Percentiles rank a stretch among this genome's conserved stretches.
These are phyloP conservation scores for Ophioninae sp. DNA, from an alignment of 2,888 invertebrate species.

Conservation along the genomic window DNA sequence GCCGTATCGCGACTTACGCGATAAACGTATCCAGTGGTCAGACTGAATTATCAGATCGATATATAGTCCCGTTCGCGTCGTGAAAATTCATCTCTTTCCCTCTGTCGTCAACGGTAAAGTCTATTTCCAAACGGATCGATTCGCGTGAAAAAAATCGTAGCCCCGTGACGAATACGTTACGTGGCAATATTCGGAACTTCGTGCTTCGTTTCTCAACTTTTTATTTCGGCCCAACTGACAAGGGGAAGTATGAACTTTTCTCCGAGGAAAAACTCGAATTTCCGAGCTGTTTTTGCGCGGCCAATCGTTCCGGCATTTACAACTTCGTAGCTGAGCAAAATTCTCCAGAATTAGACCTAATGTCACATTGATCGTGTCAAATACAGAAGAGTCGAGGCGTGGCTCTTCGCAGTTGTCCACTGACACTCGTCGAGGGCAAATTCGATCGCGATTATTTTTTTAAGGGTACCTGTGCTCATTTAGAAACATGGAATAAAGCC, in stretches of 20 bases:
- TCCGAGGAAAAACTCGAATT: background rate
- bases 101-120: constrained; percentile 6
- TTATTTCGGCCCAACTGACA: background rate
- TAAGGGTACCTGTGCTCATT: too few relatives aligned
- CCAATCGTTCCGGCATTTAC: background rate
- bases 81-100: constrained; percentile 10
- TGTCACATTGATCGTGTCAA: constrained; percentile 7
- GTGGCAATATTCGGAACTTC: constrained; percentile 26
- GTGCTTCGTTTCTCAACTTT: background rate
- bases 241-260: background rate
- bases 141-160: constrained; percentile 10
- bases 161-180: constrained; percentile 15
- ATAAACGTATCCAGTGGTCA: background rate
- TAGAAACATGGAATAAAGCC: background rate
- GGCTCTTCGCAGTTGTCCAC: constrained; percentile 6
- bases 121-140: constrained; percentile 36
- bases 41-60: background rate
- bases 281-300: background rate
- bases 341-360: background rate
- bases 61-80: constrained; percentile 7
- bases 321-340: background rate
- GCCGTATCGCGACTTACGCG: background rate
- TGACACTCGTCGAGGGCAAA: background rate
- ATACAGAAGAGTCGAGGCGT: constrained; percentile 20
- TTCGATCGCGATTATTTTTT: background rate